Evolutionary conservation across 1,140 invertebrate genomes (phyloP).

Genomic region (Drosophila gunungcola): DNA sequence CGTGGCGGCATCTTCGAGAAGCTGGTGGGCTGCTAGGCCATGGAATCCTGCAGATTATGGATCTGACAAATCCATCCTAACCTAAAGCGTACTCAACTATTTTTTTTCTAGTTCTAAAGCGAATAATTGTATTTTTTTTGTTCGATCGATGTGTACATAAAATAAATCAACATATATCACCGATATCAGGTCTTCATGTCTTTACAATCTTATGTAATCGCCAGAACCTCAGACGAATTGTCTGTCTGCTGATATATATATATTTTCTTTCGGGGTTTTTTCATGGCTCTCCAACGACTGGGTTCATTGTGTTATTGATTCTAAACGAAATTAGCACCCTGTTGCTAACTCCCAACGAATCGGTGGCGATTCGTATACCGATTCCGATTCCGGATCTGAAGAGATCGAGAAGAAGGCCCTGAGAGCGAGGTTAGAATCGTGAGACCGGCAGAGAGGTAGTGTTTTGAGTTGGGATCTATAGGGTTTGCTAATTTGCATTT

Average conservation of each 20-base stretch:
- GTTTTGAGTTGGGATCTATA: no score
- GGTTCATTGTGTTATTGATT: slow-evolving; percentile 60
- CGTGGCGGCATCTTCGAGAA: slow-evolving; percentile 79
- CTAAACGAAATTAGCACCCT: slow-evolving; percentile 56
- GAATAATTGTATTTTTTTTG: slow-evolving; percentile 44
- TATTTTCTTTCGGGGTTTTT: slow-evolving; percentile 14
- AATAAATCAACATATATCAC: slow-evolving; percentile 29
- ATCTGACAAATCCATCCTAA: slow-evolving; percentile 20
- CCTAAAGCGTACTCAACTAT: slow-evolving; percentile 42
- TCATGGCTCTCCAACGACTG: slow-evolving; percentile 14
- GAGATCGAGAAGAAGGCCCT: slow-evolving; percentile 10
- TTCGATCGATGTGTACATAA: slow-evolving; percentile 44
- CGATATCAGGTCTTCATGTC: slow-evolving; percentile 10
- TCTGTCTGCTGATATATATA: slow-evolving; percentile 26
- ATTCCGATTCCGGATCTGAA: slow-evolving; percentile 34
- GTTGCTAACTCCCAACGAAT: slow-evolving; percentile 60
- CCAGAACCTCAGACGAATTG: slow-evolving; percentile 46
- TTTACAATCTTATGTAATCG: slow-evolving; percentile 46
- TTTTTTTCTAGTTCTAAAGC: slow-evolving; percentile 68
- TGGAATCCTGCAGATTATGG: neutral
- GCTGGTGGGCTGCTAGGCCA: slow-evolving; percentile 65
- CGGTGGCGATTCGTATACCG: slow-evolving; percentile 14
- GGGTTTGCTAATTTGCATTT: neutral
- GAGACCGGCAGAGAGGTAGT: neutral
- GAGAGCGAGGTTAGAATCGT: neutral